Base-by-base conservation (phyloP, 2,888 invertebrate genomes). In the Caenorhabditis sp. region DNA sequence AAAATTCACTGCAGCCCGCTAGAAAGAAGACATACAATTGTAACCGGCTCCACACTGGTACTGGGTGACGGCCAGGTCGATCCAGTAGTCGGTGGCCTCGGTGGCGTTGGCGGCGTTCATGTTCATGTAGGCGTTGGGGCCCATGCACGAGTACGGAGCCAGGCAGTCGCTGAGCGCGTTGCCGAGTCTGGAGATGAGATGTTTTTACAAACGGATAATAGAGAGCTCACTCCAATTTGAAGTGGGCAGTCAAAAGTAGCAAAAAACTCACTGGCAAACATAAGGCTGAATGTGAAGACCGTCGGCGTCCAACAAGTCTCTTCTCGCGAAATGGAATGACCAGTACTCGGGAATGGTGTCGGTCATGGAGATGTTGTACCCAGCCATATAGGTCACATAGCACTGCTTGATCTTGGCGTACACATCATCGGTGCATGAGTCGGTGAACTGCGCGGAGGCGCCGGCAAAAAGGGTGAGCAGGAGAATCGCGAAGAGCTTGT, bases 1-100 rank as follows among this genome's bases (percentile, higher is more conserved):
- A n/a, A n/a, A n/a, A n/a, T n/a, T n/a, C n/a, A n/a, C n/a, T n/a
- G n/a, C n/a, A n/a, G n/a, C n/a, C n/a, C n/a, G n/a, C n/a, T n/a
- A n/a, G n/a, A n/a, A 38, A 38, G 12, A 51, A 41, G 7, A 66
- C 76, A 84, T 44, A 85, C 85, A 80, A 68, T 85, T 82, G 31
- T 87, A 87, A 66, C 85, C 87, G 38, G 74, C 75, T 54, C 82
- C 82, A 66, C 87, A 87, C 61, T 85, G 85, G 41, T 85, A 87
- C 6, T 76, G 41, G 2, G 87, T 82, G 19, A 87, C 84, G n/a
- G 85, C 87, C 64, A 85, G 56, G 44, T 87, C 87, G 26, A 87
- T 84, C 84, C 84, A 85, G 38, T 85, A 87, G 59, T 87, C 87
- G 44, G 56, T 69, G 16, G 85, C 85, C 31, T 87, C 80, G 35